Conservation (phyloP, 2,113 vertebrate species). For the Amazona vittata region DNA sequence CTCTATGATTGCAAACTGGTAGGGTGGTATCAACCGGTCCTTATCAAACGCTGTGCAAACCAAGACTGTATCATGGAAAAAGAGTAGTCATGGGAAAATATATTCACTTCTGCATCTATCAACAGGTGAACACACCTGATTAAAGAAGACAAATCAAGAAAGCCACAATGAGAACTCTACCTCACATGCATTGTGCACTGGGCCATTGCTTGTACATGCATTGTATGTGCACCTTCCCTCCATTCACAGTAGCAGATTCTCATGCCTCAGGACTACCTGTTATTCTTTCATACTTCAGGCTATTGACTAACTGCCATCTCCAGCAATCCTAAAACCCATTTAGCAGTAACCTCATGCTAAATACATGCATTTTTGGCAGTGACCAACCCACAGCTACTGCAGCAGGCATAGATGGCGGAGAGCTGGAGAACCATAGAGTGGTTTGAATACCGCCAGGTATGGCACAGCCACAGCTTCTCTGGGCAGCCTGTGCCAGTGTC, state of each 20-base stretch:
- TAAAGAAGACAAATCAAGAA: neutral
- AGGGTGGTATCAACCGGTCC: neutral
- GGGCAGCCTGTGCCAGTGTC: neutral
- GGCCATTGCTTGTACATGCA: neutral
- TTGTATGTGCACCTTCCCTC: neutral
- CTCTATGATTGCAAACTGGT: neutral
- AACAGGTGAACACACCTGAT: neutral
- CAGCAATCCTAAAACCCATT: neutral
- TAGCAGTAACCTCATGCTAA: neutral
- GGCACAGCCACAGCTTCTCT: neutral
- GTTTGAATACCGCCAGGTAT: neutral
- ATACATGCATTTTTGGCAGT: accelerated
- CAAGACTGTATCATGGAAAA: neutral
- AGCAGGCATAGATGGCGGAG: neutral
- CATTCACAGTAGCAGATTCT: neutral
- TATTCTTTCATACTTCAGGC: neutral
- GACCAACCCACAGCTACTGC: neutral
- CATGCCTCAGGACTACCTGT: neutral
- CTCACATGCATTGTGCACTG: accelerated
- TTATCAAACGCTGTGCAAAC: neutral
- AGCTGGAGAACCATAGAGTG: neutral
- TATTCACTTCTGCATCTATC: neutral
- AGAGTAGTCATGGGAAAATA: neutral
- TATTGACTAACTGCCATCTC: neutral
- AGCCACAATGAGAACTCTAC: neutral